A percentile compares a stretch with the other conserved stretches of the same genome.
Evolutionary conservation across 2,797 vertebrate species (phyloP).

Genomic region (Serranus cabrilla): DNA sequence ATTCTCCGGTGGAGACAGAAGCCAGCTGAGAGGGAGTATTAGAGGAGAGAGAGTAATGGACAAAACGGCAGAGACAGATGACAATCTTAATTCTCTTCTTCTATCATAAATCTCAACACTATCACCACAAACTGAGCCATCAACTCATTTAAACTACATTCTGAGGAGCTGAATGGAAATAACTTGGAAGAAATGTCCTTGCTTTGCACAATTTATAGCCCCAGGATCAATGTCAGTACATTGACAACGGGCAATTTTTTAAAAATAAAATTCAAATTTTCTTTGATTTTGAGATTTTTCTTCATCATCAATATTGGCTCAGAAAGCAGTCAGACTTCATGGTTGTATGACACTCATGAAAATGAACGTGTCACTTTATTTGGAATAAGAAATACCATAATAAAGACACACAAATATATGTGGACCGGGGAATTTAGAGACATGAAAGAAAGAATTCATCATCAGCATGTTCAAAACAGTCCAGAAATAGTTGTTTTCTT

Average conservation of each 20-base stretch:
- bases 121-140: conserved; percentile 27
- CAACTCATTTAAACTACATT: conserved; percentile 27
- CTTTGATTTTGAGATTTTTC: background rate
- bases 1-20: conserved; percentile 36
- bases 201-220: conserved; percentile 3
- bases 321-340: background rate
- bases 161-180: conserved; percentile 19
- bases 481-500: too few species aligned
- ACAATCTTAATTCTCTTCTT: conserved; percentile 32
- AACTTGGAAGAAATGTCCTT: conserved; percentile 3
- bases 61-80: conserved; percentile 19
- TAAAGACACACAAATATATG: background rate
- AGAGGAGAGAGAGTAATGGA: conserved; percentile 1
- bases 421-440: too few species aligned
- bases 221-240: background rate
- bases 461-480: too few species aligned
- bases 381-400: background rate
- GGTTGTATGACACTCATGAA: background rate
- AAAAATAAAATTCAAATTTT: background rate
- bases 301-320: background rate
- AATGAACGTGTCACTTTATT: background rate
- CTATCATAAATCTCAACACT: conserved; percentile 26
- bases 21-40: conserved; percentile 31
- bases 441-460: too few species aligned
- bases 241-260: background rate